These are phyloP conservation scores for Antechinus flavipes DNA, from an alignment of 2,113 vertebrate species.

Conservation along the genomic window DNA sequence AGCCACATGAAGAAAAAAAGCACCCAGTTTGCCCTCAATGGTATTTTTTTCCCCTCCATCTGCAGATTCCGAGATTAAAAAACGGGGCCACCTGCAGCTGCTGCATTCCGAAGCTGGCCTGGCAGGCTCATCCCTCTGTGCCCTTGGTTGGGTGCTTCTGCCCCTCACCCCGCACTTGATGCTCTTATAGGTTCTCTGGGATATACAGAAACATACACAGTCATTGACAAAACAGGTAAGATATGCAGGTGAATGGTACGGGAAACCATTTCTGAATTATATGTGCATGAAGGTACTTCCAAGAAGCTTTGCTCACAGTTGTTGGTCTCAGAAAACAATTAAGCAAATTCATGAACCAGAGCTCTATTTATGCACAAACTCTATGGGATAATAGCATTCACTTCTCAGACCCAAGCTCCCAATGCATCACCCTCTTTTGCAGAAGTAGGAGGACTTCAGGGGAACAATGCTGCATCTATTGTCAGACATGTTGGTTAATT, in stretches of 20 bases:
- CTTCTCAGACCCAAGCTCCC: not conserved
- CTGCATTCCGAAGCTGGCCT: constrained; percentile 66
- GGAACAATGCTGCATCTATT: not conserved
- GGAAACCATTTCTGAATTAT: not conserved
- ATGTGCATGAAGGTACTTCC: not conserved
- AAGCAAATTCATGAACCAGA: not conserved
- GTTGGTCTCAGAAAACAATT: not conserved
- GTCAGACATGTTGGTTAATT: not conserved
- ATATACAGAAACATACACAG: constrained; percentile 19
- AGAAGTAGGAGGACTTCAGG: not conserved
- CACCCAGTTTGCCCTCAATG: not conserved
- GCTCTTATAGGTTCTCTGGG: constrained; percentile 48
- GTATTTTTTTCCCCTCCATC: constrained; percentile 32
- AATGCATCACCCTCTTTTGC: not conserved
- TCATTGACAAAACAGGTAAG: constrained; percentile 71
- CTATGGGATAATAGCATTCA: not conserved
- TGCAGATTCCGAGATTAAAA: constrained; percentile 78
- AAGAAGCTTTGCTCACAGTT: not conserved
- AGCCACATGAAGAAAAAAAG: not conserved
- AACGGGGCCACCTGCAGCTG: constrained; percentile 74
- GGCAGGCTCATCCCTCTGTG: constrained; percentile 42
- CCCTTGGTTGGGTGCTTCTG: constrained; percentile 70
- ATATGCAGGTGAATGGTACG: not conserved
- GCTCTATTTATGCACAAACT: not conserved
- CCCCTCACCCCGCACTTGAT: constrained; percentile 64